Conservation (phyloP, 1,140 invertebrate genomes). For the Cydia fagiglandana region DNA sequence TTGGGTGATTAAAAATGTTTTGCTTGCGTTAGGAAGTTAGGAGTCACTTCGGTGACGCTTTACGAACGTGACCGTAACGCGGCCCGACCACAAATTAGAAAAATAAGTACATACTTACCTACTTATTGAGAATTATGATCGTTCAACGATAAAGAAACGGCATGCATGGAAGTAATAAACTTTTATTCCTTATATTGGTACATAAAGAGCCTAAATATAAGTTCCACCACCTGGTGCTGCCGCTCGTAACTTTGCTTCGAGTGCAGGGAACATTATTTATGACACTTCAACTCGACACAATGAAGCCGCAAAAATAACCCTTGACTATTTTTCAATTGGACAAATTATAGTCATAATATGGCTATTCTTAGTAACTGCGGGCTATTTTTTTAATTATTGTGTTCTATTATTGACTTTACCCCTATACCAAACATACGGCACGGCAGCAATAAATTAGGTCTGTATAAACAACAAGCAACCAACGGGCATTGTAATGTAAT, state of each 20-base stretch:
- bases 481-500: slow-evolving; percentile 13
- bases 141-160: slow-evolving; percentile 25
- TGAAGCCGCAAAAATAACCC: slow-evolving; percentile 74
- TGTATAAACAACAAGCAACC: slow-evolving; percentile 36
- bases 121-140: slow-evolving; percentile 19
- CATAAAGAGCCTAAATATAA: slow-evolving; percentile 71
- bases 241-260: slow-evolving; percentile 53
- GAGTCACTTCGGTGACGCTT: slow-evolving; percentile 2
- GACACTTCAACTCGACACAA: slow-evolving; percentile 58
- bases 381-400: slow-evolving; percentile 35
- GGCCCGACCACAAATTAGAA: not conserved
- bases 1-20: slow-evolving; percentile 29
- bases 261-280: slow-evolving; percentile 68
- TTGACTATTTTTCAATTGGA: slow-evolving; percentile 68
- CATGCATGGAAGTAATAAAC: slow-evolving; percentile 69
- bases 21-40: slow-evolving; percentile 24
- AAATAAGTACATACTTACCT: not conserved
- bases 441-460: slow-evolving; percentile 49
- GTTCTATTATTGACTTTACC: slow-evolving; percentile 39
- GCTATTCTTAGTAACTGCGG: slow-evolving; percentile 39
- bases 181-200: slow-evolving; percentile 66
- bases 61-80: slow-evolving; percentile 21
- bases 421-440: slow-evolving; percentile 38
- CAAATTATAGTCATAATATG: slow-evolving; percentile 54
- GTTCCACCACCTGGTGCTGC: slow-evolving; percentile 68